Evolutionary conservation across 2,888 invertebrate species (phyloP), one percentile per base, ranked within the genome.

Genomic region (Mechanitis mazaeus): DNA sequence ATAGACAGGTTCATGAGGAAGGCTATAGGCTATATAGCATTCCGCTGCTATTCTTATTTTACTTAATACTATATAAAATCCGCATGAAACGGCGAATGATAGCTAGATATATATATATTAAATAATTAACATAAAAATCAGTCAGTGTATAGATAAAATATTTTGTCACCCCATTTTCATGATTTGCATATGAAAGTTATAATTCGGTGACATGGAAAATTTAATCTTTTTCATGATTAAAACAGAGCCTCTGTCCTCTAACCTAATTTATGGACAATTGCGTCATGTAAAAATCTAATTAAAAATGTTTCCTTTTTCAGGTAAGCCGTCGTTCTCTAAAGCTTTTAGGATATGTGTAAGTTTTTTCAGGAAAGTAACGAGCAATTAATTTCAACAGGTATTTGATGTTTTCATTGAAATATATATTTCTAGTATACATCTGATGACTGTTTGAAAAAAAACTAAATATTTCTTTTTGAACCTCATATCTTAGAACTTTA

Each of bases 121-220:
- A 20, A 20, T 20, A 20, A 20, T 20, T 20, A 20, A 20, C 20
- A 20, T 20, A 20, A 20, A 20, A 20, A 20, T 20, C 20, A 20
- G 20, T 20, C 1, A 20, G 20, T 20, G 20, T 20, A 20, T 20
- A 20, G 9, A 7, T 42, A 42, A 42, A 42, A 42, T 42, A 42
- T 42, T 7, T 42, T 11, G 42, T 42, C 42, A 3, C 46, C 47
- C 59, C 57, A 57, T 56, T 61, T 65, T 60, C 45, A 6, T 28
- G 70, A 84, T 88, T 87, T 85, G 82, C 87, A 88, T 86, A 76
- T 84, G 81, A 84, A 87, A 85, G 83, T 82, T 79, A 80, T 83
- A 83, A 83, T 80, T 82, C 80, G 69, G 76, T 72, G 80, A 80
- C 79, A 78, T 75, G 82, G 84, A 83, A 86, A 87, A 87, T 88